Percentiles rank a stretch among this genome's conserved stretches.
These are phyloP conservation scores for Marcusenius ussheri DNA, from an alignment of 2,113 vertebrate species.

Conservation along the genomic window DNA sequence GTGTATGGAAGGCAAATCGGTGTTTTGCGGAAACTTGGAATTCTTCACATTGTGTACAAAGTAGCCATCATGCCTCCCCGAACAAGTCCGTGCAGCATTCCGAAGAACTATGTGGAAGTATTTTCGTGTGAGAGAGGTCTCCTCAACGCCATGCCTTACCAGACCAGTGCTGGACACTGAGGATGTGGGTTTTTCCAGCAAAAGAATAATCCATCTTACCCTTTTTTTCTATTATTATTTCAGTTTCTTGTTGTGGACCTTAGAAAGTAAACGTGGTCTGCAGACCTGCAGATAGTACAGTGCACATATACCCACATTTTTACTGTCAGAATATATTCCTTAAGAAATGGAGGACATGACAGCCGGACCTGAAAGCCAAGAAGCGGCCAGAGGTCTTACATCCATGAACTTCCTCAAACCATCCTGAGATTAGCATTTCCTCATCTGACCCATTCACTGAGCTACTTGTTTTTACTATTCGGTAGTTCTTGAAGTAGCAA, in stretches of 20 bases:
- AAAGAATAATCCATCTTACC: not conserved
- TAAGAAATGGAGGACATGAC: not conserved
- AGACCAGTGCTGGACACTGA: not conserved
- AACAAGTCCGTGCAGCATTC: not conserved
- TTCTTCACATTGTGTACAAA: not conserved
- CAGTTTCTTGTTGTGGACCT: not conserved
- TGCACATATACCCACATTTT: not conserved
- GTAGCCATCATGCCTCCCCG: not conserved
- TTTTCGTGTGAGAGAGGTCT: not conserved
- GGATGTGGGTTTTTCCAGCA: not conserved
- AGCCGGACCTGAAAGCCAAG: slow-evolving; percentile 54
- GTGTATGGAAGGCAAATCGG: not conserved
- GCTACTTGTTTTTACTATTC: not conserved
- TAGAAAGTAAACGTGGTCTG: not conserved
- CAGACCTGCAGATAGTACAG: not conserved
- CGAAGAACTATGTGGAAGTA: not conserved
- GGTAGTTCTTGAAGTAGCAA: not conserved
- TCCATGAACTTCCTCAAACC: not conserved
- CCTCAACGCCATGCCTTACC: not conserved
- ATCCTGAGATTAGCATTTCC: not conserved
- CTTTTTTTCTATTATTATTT: not conserved
- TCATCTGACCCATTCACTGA: not conserved
- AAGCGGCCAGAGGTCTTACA: slow-evolving; percentile 31
- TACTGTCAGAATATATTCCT: not conserved
- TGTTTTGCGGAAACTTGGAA: not conserved